phyloP scores from a whole-genome alignment of 1,140 invertebrate species.

The Sarcophaga peregrina region DNA sequence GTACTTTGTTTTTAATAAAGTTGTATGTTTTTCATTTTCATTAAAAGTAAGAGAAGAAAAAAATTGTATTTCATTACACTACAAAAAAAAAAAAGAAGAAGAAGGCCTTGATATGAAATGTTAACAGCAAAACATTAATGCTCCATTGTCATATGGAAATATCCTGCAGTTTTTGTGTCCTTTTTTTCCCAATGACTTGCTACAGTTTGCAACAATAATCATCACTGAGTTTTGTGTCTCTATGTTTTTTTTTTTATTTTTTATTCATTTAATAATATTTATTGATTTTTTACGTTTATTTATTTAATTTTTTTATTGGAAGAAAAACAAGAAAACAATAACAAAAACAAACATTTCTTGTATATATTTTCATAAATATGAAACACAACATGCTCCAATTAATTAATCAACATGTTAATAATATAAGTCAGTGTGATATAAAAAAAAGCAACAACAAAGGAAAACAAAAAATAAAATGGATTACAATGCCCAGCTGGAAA shows the following conservation, averaged over 20 bases:
- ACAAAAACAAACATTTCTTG: too few species aligned
- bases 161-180: not conserved
- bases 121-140: not conserved
- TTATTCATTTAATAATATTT: not conserved
- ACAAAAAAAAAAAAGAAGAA: not conserved
- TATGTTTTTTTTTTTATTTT: slow-evolving; percentile 9
- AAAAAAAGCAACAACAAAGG: not conserved
- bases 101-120: not conserved
- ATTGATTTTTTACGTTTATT: not conserved
- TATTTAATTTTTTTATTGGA: not conserved
- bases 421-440: not conserved
- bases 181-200: not conserved
- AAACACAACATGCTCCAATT: slow-evolving; percentile 24
- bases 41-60: too few species aligned
- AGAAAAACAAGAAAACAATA: not conserved
- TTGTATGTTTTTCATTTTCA: too few species aligned
- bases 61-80: not conserved
- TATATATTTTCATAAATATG: not conserved
- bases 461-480: too few species aligned
- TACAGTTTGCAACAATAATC: not conserved
- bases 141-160: not conserved
- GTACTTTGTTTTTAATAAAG: too few species aligned
- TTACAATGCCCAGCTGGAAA: not conserved
- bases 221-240: too few species aligned
- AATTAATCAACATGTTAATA: slow-evolving; percentile 25